Evolutionary conservation across 2,888 invertebrate genomes (phyloP).

Genomic region (Cantharis rustica): DNA sequence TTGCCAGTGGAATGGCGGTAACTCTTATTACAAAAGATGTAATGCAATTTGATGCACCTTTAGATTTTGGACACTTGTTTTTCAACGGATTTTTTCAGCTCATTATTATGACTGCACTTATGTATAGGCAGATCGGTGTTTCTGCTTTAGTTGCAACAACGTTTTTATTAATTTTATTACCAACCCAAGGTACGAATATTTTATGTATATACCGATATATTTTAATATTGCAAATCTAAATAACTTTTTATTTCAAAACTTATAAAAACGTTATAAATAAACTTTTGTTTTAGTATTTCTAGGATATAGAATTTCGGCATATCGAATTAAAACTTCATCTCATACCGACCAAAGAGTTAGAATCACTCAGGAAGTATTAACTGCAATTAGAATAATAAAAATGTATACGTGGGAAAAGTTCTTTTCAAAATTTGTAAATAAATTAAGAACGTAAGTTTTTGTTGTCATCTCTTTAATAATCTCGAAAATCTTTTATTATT

Average conservation of each 20-base stretch:
- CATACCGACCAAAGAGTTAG: constrained; percentile 70
- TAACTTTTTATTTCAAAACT: not conserved
- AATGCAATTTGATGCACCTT: constrained; percentile 79
- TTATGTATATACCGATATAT: no score
- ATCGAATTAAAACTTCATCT: constrained; percentile 76
- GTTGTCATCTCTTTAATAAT: constrained; percentile 26
- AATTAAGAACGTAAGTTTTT: constrained; percentile 70
- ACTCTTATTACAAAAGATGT: constrained; percentile 78
- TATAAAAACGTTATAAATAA: not conserved
- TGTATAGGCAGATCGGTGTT: constrained; percentile 61
- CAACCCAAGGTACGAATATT: constrained; percentile 54
- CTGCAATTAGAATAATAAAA: constrained; percentile 88
- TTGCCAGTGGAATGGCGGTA: constrained; percentile 65
- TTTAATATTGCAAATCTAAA: no score
- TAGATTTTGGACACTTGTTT: constrained; percentile 77
- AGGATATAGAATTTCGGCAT: constrained; percentile 72
- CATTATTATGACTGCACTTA: constrained; percentile 70
- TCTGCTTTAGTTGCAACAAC: constrained; percentile 59
- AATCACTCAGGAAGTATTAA: constrained; percentile 77
- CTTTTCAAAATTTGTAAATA: constrained; percentile 73
- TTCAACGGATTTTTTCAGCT: constrained; percentile 79
- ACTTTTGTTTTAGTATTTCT: constrained; percentile 63
- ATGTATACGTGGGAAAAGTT: constrained; percentile 80
- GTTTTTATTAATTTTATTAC: constrained; percentile 53
- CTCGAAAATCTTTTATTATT: constrained; percentile 33